phyloP scores from a whole-genome alignment of 2,113 vertebrate species.

The Rhizomys pruinosus region DNA sequence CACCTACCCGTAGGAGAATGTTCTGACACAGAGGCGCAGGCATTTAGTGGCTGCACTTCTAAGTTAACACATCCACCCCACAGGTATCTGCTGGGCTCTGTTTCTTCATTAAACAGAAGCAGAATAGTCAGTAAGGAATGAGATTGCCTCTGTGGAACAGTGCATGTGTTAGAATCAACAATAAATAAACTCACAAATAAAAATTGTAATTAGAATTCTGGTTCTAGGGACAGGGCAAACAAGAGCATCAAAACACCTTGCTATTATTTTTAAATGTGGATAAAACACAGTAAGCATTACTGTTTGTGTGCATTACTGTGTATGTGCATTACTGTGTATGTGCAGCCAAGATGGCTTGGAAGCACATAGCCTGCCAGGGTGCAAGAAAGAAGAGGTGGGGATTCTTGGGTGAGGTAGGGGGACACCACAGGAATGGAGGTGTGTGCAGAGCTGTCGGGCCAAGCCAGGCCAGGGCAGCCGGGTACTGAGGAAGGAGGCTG shows the following conservation, averaged over 20 bases:
- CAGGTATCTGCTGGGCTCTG: neutral
- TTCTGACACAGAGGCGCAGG: neutral
- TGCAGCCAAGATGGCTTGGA: neutral
- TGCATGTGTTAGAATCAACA: neutral
- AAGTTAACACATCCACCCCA: neutral
- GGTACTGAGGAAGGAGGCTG: neutral
- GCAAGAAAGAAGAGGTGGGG: neutral
- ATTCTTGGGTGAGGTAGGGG: neutral
- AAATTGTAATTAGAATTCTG: too few species aligned
- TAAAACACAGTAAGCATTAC: neutral
- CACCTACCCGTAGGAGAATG: neutral
- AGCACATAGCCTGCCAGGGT: neutral
- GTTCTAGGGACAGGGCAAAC: neutral
- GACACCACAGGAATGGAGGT: neutral
- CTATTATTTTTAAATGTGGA: neutral
- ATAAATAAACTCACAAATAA: neutral
- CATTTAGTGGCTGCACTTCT: neutral
- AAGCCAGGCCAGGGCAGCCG: too few species aligned
- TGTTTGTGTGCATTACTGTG: too few species aligned
- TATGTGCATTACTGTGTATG: too few species aligned
- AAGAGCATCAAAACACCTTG: neutral
- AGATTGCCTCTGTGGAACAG: neutral
- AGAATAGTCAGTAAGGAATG: accelerated
- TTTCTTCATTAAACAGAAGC: neutral
- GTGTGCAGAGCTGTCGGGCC: too few species aligned